Conservation (phyloP, 2,113 vertebrate genomes). For the Muscicapa adusta region DNA sequence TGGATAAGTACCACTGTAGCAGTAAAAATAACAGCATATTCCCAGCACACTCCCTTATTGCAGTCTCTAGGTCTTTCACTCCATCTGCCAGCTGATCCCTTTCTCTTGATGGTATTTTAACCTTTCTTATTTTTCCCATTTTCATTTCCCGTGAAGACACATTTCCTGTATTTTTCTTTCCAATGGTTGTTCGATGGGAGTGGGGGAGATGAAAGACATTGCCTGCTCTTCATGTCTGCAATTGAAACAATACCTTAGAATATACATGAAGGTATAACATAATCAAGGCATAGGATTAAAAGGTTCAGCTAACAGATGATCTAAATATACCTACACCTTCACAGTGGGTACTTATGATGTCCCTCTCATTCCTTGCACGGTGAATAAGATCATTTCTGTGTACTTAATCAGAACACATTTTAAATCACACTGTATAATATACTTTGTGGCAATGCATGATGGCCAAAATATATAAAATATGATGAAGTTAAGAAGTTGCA, state of each 20-base stretch:
- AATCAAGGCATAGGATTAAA: constrained; percentile 48
- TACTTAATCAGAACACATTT: constrained; percentile 71
- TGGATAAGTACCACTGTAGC: background rate
- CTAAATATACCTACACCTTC: constrained; percentile 50
- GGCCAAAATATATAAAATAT: constrained; percentile 77
- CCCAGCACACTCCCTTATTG: background rate
- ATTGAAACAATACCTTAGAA: background rate
- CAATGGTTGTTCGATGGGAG: background rate
- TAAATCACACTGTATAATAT: constrained; percentile 70
- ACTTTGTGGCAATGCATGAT: constrained; percentile 64
- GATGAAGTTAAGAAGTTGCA: constrained; percentile 74
- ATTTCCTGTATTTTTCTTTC: background rate
- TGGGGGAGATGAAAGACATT: background rate
- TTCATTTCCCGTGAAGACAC: background rate
- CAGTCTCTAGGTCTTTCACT: background rate
- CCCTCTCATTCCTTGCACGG: constrained; percentile 22
- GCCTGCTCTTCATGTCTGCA: background rate
- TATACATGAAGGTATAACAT: constrained; percentile 18
- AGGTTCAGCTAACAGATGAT: constrained; percentile 18
- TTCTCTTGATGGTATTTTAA: background rate
- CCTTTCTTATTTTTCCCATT: background rate
- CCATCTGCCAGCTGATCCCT: background rate
- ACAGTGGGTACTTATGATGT: constrained; percentile 52
- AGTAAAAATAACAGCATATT: background rate
- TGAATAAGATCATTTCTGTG: constrained; percentile 55